phyloP scores from a whole-genome alignment of 2,888 invertebrate species.

The Limnephilus rhombicus region DNA sequence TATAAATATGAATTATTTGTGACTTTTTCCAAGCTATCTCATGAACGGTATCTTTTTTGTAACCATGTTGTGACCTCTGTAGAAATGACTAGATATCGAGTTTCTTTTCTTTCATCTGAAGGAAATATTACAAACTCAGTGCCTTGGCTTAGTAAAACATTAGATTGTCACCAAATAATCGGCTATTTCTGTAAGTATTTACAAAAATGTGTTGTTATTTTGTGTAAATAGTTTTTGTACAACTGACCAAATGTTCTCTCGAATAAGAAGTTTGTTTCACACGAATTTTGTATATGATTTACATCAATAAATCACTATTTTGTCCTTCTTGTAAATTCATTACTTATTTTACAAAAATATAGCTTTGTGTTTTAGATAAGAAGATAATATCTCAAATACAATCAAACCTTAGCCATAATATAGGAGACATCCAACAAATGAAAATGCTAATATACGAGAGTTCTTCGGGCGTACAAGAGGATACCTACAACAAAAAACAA shows the following conservation, averaged over 20 bases:
- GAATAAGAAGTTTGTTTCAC: constrained; percentile 32
- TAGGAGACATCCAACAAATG: neutral
- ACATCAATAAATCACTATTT: constrained; percentile 47
- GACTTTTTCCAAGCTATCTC: neutral
- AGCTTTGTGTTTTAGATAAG: neutral
- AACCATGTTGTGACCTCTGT: neutral
- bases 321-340: constrained; percentile 22
- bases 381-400: neutral
- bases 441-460: neutral
- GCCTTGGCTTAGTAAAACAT: constrained; percentile 29
- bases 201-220: constrained; percentile 9
- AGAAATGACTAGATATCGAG: neutral
- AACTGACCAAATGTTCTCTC: constrained; percentile 44
- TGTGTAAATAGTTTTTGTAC: constrained; percentile 38
- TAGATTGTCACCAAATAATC: constrained; percentile 30
- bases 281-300: constrained; percentile 36
- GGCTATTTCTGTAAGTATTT: constrained; percentile 44
- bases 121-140: constrained; percentile 26
- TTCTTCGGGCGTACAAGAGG: too few species aligned
- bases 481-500: too few species aligned
- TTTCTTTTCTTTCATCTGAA: neutral
- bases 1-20: neutral
- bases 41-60: neutral
- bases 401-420: neutral
- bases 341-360: neutral